Evolutionary conservation across 2,888 invertebrate species (phyloP).

Genomic region (Nomada fucata): DNA sequence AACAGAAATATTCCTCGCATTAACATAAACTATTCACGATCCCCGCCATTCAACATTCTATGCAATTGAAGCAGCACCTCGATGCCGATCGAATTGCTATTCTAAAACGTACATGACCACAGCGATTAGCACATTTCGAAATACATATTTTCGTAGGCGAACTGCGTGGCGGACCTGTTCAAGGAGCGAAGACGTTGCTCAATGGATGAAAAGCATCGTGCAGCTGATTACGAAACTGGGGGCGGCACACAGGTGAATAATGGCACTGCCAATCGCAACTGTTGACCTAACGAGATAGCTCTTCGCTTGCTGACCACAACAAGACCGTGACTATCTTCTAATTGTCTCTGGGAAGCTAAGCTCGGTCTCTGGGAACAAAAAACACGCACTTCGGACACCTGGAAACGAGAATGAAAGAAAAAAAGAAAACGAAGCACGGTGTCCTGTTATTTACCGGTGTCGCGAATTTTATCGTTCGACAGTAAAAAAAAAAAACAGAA

Average conservation of each 20-base stretch:
- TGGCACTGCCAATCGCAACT: slow-evolving; percentile 81
- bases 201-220: slow-evolving; percentile 70
- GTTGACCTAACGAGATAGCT: slow-evolving; percentile 79
- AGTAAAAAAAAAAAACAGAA: neutral
- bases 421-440: neutral
- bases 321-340: slow-evolving; percentile 70
- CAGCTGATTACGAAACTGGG: slow-evolving; percentile 77
- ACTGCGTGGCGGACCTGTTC: slow-evolving; percentile 78
- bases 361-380: slow-evolving; percentile 54
- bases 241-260: slow-evolving; percentile 83
- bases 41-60: no score
- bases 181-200: slow-evolving; percentile 64
- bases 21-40: no score
- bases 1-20: no score
- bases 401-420: slow-evolving; percentile 10
- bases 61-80: no score
- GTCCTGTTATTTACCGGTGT: slow-evolving; percentile 1
- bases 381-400: slow-evolving; percentile 6
- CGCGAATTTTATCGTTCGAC: slow-evolving; percentile 34
- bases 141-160: slow-evolving; percentile 65
- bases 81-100: no score
- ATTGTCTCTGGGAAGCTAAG: slow-evolving; percentile 59
- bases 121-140: no score
- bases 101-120: no score
- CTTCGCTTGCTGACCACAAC: slow-evolving; percentile 74